Base-by-base conservation (phyloP, 2,113 vertebrate species). In the Xyliphius kryptos region DNA sequence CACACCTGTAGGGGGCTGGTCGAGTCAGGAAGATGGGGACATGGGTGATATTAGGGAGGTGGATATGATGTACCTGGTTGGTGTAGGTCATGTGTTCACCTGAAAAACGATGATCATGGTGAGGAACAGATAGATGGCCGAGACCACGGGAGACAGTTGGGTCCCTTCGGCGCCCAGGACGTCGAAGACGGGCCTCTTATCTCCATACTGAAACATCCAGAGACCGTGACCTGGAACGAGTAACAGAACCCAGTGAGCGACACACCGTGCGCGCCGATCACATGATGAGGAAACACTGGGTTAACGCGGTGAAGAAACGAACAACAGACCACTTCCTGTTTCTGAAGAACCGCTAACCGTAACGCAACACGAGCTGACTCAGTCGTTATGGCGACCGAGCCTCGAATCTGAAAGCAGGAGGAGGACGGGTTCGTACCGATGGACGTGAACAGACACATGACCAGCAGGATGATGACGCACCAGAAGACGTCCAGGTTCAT, bases 81-180 rank as follows among this genome's bases (percentile, higher is more conserved):
- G n/a, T n/a, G n/a, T n/a, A 5, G 10, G 5, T 38, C 11, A 41
- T 22, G 21, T 37, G 11, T 21, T 32, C 90, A 99, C 96, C 96
- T 99, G 96, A 58, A 98, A 90, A 57, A 97, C 89, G 69, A 99
- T 97, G 72, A 99, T 92, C 89, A 93, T 89, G 1, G 95, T 98
- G 70, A 97, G 84, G 86, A 99, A 97, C 16, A 94, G 90, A 85
- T 97, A 97, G 1, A 93, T 68, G 1, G 93, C 89, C 4, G 96
- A 92, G 74, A 88, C 83, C 74, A 85, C 74, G 32, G 94, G 92
- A 17, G 93, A 93, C 57, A 94, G 75, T 63, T 91, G 81, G 9
- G 85, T 89, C 69, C 95, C 94, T 56, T 92, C 89, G 4, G 88
- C 83, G 51, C 90, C 87, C 0, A 92, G 89, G 60, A 98, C 92